Percentiles rank a stretch among this genome's conserved stretches.
Conservation (phyloP, 2,888 invertebrate genomes). For the Conistra vaccinii region DNA sequence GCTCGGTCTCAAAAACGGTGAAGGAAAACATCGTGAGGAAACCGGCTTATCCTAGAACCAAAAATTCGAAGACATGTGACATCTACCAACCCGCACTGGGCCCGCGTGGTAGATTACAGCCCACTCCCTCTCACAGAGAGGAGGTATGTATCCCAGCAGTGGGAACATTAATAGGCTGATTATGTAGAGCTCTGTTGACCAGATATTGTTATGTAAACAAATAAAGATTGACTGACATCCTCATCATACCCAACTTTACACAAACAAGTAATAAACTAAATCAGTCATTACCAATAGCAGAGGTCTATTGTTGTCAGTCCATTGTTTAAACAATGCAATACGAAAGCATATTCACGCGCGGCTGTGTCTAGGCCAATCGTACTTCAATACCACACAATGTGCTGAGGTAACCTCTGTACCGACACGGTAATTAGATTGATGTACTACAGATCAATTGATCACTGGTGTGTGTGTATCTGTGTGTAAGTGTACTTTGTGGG, state of each 20-base stretch:
- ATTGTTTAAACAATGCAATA: constrained; percentile 63
- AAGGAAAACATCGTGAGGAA: too few relatives aligned
- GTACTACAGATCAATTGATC: constrained; percentile 22
- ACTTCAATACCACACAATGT: constrained; percentile 5
- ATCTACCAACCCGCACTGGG: too few relatives aligned
- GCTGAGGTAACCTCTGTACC: neutral
- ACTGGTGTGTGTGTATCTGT: neutral
- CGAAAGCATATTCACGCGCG: constrained; percentile 42
- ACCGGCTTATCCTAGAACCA: too few relatives aligned
- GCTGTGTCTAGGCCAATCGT: constrained; percentile 35
- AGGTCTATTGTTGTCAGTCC: constrained; percentile 48
- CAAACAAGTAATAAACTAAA: constrained; percentile 11
- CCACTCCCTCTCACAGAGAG: too few relatives aligned
- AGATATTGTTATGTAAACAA: too few relatives aligned
- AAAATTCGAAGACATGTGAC: too few relatives aligned
- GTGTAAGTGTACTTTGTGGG: neutral
- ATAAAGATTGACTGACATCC: neutral
- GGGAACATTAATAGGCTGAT: too few relatives aligned
- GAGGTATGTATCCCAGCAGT: too few relatives aligned
- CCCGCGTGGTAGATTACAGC: too few relatives aligned
- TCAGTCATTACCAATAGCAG: neutral
- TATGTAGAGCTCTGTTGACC: too few relatives aligned
- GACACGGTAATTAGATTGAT: constrained; percentile 51
- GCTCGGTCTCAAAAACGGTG: too few relatives aligned
- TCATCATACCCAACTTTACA: neutral